Evolutionary conservation across 2,113 vertebrate species (phyloP), one percentile per base, ranked within the genome.

Genomic region (Chloroceryle aenea): DNA sequence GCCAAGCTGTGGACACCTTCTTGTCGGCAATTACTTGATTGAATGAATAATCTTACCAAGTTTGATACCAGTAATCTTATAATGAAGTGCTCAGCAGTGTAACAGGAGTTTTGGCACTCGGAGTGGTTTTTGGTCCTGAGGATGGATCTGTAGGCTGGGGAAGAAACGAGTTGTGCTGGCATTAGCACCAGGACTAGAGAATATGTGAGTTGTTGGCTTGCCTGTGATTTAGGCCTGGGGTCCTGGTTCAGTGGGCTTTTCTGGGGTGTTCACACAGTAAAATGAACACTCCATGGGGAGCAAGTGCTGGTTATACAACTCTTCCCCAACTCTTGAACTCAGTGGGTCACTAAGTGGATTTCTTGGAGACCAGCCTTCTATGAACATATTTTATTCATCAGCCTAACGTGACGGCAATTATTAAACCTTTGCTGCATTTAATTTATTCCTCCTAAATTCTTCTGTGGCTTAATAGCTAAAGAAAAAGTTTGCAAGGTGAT

Each of bases 401-500:
- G 45, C 29, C 43, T 78, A 48, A 53, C 88, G 61, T 30, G 84
- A 47, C 42, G 40, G 67, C 69, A 30, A 36, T 84, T 66, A 84
- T 73, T 77, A 95, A 94, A 74, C 19, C 7, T 72, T 86, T 34
- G 23, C 63, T 66, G 55, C 42, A 10, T 81, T 80, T 82, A 52
- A 36, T 84, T 91, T 67, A 58, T 67, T 72, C 59, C 64, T 61
- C 48, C 69, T 29, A 34, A 79, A 85, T 52, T 69, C 87, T 63
- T 62, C 90, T 62, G 53, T 42, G 74, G 55, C 75, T 95, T 90
- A 85, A 91, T 14, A 59, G 90, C 45, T 38, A 40, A 77, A 82
- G 78, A 50, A 68, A 68, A 95, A 94, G 85, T 91, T 93, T 96
- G 59, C 94, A 93, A 95, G 94, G 96, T 95, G 89, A 80, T 86